These are phyloP conservation scores for Xylocopa sonorina DNA, from an alignment of 1,140 invertebrate species.

Conservation along the genomic window DNA sequence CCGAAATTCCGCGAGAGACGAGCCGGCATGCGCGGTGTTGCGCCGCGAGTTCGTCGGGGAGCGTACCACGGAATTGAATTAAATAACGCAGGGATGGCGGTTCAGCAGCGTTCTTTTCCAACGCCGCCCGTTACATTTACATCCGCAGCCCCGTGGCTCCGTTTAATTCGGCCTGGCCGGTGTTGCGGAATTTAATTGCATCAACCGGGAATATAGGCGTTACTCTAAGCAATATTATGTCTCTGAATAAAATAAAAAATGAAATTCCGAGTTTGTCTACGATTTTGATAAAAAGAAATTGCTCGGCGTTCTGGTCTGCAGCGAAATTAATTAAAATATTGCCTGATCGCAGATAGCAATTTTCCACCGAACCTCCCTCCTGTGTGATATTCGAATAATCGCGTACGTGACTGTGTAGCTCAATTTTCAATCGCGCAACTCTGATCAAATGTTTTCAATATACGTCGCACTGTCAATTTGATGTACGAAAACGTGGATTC, in stretches of 20 bases:
- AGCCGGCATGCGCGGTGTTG: not conserved
- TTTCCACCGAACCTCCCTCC: no score
- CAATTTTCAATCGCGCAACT: no score
- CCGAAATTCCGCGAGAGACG: slow-evolving; percentile 10
- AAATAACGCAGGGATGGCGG: slow-evolving; percentile 20
- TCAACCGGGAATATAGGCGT: not conserved
- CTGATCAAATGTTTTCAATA: no score
- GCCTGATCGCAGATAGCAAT: no score
- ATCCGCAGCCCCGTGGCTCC: slow-evolving; percentile 27
- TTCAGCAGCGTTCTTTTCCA: slow-evolving; percentile 2
- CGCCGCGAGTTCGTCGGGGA: not conserved
- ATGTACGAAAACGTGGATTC: no score
- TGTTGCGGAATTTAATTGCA: slow-evolving; percentile 28
- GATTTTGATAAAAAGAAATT: no score
- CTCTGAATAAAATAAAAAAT: not conserved
- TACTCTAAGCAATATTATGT: slow-evolving; percentile 1
- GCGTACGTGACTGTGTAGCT: no score
- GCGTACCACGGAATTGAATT: slow-evolving; percentile 30
- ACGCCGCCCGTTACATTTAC: slow-evolving; percentile 31
- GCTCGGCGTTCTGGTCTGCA: no score
- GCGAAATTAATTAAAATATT: no score
- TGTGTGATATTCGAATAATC: no score
- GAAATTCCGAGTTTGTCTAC: not conserved
- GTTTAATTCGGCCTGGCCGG: slow-evolving; percentile 13
- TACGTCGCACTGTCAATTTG: no score